Conservation (phyloP, 2,113 vertebrate genomes). For the Alligator sinensis region DNA sequence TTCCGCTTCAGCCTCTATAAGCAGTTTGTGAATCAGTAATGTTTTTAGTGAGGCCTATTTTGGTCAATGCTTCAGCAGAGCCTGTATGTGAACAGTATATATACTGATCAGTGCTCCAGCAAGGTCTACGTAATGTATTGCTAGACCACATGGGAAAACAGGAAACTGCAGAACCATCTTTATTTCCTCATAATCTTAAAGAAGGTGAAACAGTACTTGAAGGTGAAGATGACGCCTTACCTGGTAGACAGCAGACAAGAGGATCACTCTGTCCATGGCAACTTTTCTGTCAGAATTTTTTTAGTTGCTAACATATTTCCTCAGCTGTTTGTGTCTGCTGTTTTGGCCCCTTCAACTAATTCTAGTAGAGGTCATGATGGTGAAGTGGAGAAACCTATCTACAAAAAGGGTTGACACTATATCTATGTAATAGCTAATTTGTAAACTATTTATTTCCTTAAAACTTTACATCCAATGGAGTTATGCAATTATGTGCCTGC, state of each 20-base stretch:
- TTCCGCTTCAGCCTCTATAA: too few species aligned
- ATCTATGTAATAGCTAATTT: too few species aligned
- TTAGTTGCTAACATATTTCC: background rate
- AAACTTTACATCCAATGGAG: too few species aligned
- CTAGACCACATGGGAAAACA: background rate
- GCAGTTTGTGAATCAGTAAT: too few species aligned
- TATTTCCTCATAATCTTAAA: constrained; percentile 7
- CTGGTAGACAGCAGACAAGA: background rate
- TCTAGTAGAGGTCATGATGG: background rate
- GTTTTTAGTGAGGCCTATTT: too few species aligned
- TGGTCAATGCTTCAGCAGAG: too few species aligned
- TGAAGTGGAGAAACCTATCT: background rate
- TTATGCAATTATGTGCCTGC: too few species aligned
- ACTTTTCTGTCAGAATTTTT: background rate
- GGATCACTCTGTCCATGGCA: constrained; percentile 32
- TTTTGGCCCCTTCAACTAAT: constrained; percentile 28
- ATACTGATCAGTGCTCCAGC: too few species aligned
- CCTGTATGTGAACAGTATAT: too few species aligned
- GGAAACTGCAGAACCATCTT: background rate
- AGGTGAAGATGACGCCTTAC: background rate
- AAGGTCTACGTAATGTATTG: background rate
- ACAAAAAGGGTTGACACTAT: background rate
- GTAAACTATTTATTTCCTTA: too few species aligned
- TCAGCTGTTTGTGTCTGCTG: constrained; percentile 17
- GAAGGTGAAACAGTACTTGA: constrained; percentile 15